These are phyloP conservation scores for Lacerta bilineata DNA, from an alignment of 2,797 vertebrate genomes.

Conservation along the genomic window DNA sequence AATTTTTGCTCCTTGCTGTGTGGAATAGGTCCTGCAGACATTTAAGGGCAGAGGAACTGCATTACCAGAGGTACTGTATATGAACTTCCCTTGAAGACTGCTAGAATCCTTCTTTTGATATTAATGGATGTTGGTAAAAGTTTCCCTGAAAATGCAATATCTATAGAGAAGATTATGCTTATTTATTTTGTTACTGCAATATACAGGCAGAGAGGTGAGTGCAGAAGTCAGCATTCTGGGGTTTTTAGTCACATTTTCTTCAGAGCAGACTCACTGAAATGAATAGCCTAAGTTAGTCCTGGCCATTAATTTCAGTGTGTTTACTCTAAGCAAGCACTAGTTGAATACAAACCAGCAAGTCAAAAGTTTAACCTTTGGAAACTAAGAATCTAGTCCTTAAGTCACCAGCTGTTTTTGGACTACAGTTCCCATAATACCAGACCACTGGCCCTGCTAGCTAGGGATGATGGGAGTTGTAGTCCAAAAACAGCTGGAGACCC, in stretches of 20 bases:
- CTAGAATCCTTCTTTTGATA: background rate
- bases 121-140: background rate
- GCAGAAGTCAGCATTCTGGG: background rate
- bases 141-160: background rate
- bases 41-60: background rate
- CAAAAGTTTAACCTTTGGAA: background rate
- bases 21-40: constrained; percentile 22
- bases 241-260: too few species aligned
- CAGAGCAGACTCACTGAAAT: too few species aligned
- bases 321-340: too few species aligned
- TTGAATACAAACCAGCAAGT: background rate
- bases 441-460: too few species aligned
- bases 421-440: too few species aligned
- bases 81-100: background rate
- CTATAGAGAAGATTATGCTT: background rate
- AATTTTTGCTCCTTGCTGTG: background rate
- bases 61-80: background rate
- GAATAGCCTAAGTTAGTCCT: too few species aligned
- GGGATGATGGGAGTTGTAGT: too few species aligned
- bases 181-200: background rate
- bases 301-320: too few species aligned
- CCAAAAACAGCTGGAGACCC: too few species aligned
- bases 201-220: background rate
- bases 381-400: background rate
- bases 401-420: too few species aligned